Percentiles rank a stretch among this genome's conserved stretches.
These are phyloP conservation scores for Nipponacmea schrenckii DNA, from an alignment of 2,888 invertebrate species.

Conservation along the genomic window DNA sequence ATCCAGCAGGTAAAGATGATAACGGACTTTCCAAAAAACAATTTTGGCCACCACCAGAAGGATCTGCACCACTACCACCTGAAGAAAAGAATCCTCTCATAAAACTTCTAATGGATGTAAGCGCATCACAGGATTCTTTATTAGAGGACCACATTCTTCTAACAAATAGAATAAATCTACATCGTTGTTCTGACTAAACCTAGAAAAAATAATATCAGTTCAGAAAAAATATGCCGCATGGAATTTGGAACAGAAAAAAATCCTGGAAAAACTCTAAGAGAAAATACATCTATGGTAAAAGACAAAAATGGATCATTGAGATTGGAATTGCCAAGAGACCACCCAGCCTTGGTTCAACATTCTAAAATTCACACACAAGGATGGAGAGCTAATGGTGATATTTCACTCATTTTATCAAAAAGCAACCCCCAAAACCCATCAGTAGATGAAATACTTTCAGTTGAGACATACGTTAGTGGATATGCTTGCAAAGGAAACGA, in stretches of 20 bases:
- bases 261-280: conserved; percentile 21
- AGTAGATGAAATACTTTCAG: conserved; percentile 37
- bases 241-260: conserved; percentile 28
- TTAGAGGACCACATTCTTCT: conserved; percentile 27
- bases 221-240: conserved; percentile 31
- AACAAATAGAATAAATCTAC: conserved; percentile 32
- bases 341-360: conserved; percentile 39
- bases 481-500: conserved; percentile 39
- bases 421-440: conserved; percentile 35
- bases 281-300: conserved; percentile 27
- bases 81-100: conserved; percentile 26
- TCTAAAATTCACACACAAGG: conserved; percentile 38
- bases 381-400: conserved; percentile 40
- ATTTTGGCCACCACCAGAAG: conserved; percentile 32
- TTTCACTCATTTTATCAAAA: conserved; percentile 39
- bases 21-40: conserved; percentile 25
- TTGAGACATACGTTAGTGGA: conserved; percentile 27
- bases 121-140: conserved; percentile 22
- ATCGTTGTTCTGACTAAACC: conserved; percentile 36
- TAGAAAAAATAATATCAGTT: background rate
- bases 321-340: conserved; percentile 41
- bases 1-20: conserved; percentile 25
- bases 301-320: conserved; percentile 37
- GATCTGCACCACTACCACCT: conserved; percentile 26
- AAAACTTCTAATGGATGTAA: conserved; percentile 27